These are phyloP conservation scores for Lasioglossum villosulum DNA, from an alignment of 2,888 invertebrate genomes.

Conservation along the genomic window DNA sequence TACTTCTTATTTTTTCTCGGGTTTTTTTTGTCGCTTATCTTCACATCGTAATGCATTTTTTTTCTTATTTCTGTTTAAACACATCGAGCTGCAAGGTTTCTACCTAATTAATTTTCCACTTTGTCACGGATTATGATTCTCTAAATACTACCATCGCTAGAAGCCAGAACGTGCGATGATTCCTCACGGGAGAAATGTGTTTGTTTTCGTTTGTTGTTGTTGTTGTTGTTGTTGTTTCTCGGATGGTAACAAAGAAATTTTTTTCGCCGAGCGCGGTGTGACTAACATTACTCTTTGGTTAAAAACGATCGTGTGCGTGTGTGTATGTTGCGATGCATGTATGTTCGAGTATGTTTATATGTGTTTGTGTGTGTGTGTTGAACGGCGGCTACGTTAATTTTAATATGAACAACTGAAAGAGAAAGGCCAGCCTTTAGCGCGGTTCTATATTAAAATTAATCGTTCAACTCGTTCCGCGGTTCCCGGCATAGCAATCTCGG, in stretches of 20 bases:
- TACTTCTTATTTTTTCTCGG: slow-evolving; percentile 45
- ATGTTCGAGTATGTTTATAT: not conserved
- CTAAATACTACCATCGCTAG: slow-evolving; percentile 66
- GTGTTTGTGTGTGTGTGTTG: slow-evolving; percentile 15
- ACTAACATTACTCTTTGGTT: slow-evolving; percentile 16
- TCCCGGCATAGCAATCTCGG: not conserved
- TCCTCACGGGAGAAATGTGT: slow-evolving; percentile 47
- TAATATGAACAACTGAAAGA: slow-evolving; percentile 74
- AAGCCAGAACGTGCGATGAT: slow-evolving; percentile 66
- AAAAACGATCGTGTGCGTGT: not conserved
- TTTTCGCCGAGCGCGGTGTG: not conserved
- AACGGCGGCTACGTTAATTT: slow-evolving; percentile 72
- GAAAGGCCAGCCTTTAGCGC: slow-evolving; percentile 77
- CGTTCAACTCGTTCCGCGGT: slow-evolving; percentile 33
- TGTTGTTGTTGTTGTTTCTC: not conserved
- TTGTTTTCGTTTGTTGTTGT: not conserved
- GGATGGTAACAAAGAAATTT: not conserved
- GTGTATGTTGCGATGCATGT: slow-evolving; percentile 7
- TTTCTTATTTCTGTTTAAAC: slow-evolving; percentile 37
- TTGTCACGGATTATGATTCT: slow-evolving; percentile 65
- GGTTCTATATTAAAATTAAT: slow-evolving; percentile 79
- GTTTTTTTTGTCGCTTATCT: slow-evolving; percentile 26
- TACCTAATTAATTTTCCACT: slow-evolving; percentile 54
- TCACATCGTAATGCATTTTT: slow-evolving; percentile 25
- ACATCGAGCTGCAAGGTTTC: slow-evolving; percentile 68